Evolutionary conservation across 2,113 vertebrate genomes (phyloP).

Genomic region (Chascanopsetta lugubris): DNA sequence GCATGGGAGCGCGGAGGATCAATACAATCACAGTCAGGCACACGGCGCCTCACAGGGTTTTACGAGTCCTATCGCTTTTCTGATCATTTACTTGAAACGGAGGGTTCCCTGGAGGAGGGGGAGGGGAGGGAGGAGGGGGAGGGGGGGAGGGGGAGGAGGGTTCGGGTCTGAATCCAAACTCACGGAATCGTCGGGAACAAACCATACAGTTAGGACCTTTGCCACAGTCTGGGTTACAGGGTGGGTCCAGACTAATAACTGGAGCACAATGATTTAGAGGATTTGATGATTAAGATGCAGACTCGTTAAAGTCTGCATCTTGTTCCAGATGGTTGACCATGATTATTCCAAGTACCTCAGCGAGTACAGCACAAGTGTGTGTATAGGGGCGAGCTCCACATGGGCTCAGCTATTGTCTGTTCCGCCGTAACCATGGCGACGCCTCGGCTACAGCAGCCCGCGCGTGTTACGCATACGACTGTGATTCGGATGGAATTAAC

Average conservation of each 20-base stretch:
- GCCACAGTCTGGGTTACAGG: too few relatives aligned
- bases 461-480: not conserved
- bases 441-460: not conserved
- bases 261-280: too few relatives aligned
- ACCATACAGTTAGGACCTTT: too few relatives aligned
- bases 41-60: slow-evolving; percentile 37
- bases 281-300: too few relatives aligned
- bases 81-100: slow-evolving; percentile 37
- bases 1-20: slow-evolving; percentile 35
- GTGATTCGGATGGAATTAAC: too few relatives aligned
- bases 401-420: not conserved
- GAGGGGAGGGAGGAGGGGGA: slow-evolving; percentile 1
- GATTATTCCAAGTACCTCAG: slow-evolving; percentile 45
- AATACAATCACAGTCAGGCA: slow-evolving; percentile 42
- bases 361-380: slow-evolving; percentile 5
- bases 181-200: too few relatives aligned
- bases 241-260: slow-evolving; percentile 46
- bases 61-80: slow-evolving; percentile 50
- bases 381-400: not conserved
- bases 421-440: slow-evolving; percentile 21
- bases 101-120: slow-evolving; percentile 25
- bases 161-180: slow-evolving; percentile 13
- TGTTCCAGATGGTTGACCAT: slow-evolving; percentile 47
- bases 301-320: slow-evolving; percentile 5
- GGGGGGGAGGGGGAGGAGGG: not conserved